Conservation (phyloP, 2,888 invertebrate genomes). For the Abscondita cerata region DNA sequence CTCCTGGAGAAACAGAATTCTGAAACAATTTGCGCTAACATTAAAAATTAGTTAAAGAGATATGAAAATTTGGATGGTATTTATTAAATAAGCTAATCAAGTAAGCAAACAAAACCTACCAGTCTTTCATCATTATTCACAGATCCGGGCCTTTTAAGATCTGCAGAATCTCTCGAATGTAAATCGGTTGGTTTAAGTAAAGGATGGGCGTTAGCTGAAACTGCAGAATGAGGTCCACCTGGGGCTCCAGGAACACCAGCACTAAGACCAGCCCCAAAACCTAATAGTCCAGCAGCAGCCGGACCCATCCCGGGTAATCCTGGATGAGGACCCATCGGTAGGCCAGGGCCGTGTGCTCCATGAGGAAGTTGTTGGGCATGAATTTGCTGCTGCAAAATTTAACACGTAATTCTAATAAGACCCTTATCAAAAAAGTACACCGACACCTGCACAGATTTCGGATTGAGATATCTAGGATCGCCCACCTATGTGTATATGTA, state of each 20-base stretch:
- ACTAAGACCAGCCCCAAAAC: slow-evolving; percentile 51
- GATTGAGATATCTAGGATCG: too few relatives aligned
- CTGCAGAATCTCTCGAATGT: slow-evolving; percentile 50
- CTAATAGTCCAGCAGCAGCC: slow-evolving; percentile 49
- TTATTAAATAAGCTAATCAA: background rate
- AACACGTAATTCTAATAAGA: background rate
- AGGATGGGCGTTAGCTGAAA: slow-evolving; percentile 52
- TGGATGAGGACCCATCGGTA: slow-evolving; percentile 57
- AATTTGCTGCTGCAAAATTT: slow-evolving; percentile 55
- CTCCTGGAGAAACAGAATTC: slow-evolving; percentile 87
- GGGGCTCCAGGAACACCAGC: slow-evolving; percentile 47
- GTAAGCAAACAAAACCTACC: slow-evolving; percentile 43
- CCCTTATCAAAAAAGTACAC: too few relatives aligned
- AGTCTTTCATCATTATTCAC: slow-evolving; percentile 58
- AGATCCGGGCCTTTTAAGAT: slow-evolving; percentile 54
- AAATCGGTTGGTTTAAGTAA: slow-evolving; percentile 56
- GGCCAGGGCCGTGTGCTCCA: slow-evolving; percentile 55
- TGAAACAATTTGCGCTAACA: slow-evolving; percentile 57
- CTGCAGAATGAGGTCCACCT: slow-evolving; percentile 50
- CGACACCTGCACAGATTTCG: too few relatives aligned
- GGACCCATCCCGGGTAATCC: slow-evolving; percentile 57
- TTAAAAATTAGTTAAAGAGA: slow-evolving; percentile 2
- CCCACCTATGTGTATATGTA: too few relatives aligned
- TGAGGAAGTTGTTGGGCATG: slow-evolving; percentile 59
- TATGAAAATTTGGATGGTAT: background rate